These are phyloP conservation scores for Corythaixoides concolor DNA, from an alignment of 2,113 vertebrate genomes.

Conservation along the genomic window DNA sequence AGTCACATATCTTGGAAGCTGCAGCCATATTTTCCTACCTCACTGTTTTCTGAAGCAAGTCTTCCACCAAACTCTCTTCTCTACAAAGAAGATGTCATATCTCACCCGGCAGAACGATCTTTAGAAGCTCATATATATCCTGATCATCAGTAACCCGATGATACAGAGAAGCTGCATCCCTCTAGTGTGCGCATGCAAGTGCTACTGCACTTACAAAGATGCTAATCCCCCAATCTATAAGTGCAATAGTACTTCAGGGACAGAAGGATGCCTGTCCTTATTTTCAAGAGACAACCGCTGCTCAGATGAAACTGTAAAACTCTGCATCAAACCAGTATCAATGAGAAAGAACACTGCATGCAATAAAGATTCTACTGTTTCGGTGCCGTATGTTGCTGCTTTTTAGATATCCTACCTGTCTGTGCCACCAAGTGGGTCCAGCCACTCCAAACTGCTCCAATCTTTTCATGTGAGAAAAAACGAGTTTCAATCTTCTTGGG, in stretches of 20 bases:
- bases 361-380: not conserved
- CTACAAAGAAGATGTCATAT: not conserved
- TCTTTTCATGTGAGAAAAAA: constrained; percentile 78
- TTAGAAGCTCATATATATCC: not conserved
- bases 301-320: not conserved
- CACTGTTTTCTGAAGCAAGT: not conserved
- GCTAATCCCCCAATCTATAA: not conserved
- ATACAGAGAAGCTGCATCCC: not conserved
- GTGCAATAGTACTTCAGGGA: not conserved
- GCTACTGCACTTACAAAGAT: not conserved
- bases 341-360: not conserved
- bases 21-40: not conserved
- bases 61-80: not conserved
- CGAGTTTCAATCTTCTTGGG: constrained; percentile 76
- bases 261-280: not conserved
- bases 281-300: not conserved
- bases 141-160: not conserved
- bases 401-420: constrained; percentile 79
- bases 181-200: not conserved
- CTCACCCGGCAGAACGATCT: not conserved
- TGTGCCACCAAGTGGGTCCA: constrained; percentile 89
- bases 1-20: not conserved
- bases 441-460: constrained; percentile 83
- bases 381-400: not conserved
- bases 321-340: not conserved